Base-by-base conservation (phyloP, 2,797 vertebrate genomes). In the Gallirallus australis region DNA sequence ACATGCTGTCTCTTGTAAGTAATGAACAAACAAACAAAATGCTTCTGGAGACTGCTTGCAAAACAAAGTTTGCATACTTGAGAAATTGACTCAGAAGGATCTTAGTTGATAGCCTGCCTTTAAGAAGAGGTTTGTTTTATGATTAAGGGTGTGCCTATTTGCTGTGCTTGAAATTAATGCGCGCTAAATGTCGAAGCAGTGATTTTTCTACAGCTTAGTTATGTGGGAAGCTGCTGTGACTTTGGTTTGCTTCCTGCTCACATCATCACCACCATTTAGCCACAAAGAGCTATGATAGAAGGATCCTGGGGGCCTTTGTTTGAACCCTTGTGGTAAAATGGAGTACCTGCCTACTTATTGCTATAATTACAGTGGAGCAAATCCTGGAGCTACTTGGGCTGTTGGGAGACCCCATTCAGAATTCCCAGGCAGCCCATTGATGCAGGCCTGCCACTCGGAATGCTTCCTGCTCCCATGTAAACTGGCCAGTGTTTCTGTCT, bases 91-190 rank as follows among this genome's bases (percentile, higher is more conserved):
- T 96, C 94, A 84, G 82, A 47, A 76, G 78, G 53, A 85, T 61
- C 53, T 73, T 91, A 48, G 61, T 89, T 70, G 87, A 94, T 95
- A 94, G 60, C 31, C 31, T 86, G 88, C 40, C 80, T 90, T 73
- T 82, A 25, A 57, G 57, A 80, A 15, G n/a, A 84, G 81, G 24
- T 77, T 90, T 93, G 48, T 56, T 95, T 91, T 90, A 47, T 65
- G 81, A 65, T 93, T 92, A 86, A 93, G 75, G 86, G 86, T 64
- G 92, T 89, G 90, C 57, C 60, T 80, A 0, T 95, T 95, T 95
- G 78, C 86, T 54, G 11, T 93, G 50, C 89, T 93, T 85, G 75
- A 92, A 90, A 95, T 80, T 71, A 93, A 87, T 71, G 78, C 57
- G 21, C 53, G 64, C 45, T 65, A 94, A 95, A 54, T 82, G 33